Conservation (phyloP, 1,140 invertebrate species). For the Lysiphlebus fabarum region DNA sequence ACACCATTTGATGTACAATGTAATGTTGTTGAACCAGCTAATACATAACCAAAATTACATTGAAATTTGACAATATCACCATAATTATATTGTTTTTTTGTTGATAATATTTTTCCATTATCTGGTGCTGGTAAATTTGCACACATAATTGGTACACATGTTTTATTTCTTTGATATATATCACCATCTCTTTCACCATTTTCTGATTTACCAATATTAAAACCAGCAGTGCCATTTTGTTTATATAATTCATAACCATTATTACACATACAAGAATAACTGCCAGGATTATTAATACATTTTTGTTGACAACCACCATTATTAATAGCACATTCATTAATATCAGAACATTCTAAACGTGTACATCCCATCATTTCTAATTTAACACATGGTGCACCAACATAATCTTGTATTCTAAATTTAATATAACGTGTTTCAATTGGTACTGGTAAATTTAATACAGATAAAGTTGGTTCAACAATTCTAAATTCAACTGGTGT, state of each 20-base stretch:
- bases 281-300: slow-evolving; percentile 85
- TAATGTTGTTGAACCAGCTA: slow-evolving; percentile 79
- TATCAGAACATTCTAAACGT: slow-evolving; percentile 83
- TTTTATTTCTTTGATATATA: slow-evolving; percentile 88
- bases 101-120: slow-evolving; percentile 85
- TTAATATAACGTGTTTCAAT: slow-evolving; percentile 88
- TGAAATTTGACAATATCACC: slow-evolving; percentile 88
- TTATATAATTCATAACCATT: slow-evolving; percentile 89
- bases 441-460: slow-evolving; percentile 84
- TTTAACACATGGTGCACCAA: slow-evolving; percentile 83
- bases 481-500: slow-evolving; percentile 90
- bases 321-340: slow-evolving; percentile 85
- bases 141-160: slow-evolving; percentile 91
- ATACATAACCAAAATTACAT: slow-evolving; percentile 92
- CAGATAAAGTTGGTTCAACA: slow-evolving; percentile 80
- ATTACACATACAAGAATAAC: slow-evolving; percentile 85
- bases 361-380: slow-evolving; percentile 93
- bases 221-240: slow-evolving; percentile 89
- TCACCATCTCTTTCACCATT: slow-evolving; percentile 84
- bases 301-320: slow-evolving; percentile 95
- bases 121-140: slow-evolving; percentile 75
- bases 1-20: slow-evolving; percentile 84
- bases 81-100: slow-evolving; percentile 79
- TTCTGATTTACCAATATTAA: slow-evolving; percentile 75
- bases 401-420: slow-evolving; percentile 86